Evolutionary conservation across 2,888 invertebrate species (phyloP), one percentile per base, ranked within the genome.

Genomic region (Phytoseiulus persimilis): DNA sequence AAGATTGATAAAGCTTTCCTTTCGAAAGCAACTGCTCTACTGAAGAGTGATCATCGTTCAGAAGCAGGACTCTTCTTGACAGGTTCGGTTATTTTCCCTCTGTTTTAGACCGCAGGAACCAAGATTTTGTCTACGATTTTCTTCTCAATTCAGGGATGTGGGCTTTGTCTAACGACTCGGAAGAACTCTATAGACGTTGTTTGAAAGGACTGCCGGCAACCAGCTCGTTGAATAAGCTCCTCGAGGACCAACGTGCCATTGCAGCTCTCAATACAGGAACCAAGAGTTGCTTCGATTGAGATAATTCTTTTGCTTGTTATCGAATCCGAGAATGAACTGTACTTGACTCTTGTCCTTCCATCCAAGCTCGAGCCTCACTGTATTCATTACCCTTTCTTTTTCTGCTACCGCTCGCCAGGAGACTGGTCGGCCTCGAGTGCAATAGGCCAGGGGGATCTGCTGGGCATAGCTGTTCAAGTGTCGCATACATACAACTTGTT

Each of bases 61-160:
- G 87, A 87, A 45, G 87, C 87, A n/a, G 87, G 87, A 87, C 87
- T 87, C 32, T 87, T 87, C n/a, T 87, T 87, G 32, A 87, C 87
- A 87, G 87, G 87, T 87, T n/a, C 28, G 33, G 28, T 33, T 1
- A 83, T 23, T 31, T 2, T 28, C 18, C 11, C 5, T 83, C 3
- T 28, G 65, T 23, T 2, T 28, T 84, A 2, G 18, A n/a, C n/a
- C 33, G n/a, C 33, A 1, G 2, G 1, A 84, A 33, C 84, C 2
- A 84, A 1, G 2, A 33, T 14, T 33, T 84, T 6, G 83, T n/a
- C 83, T 83, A 83, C 83, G 14, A 83, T 87, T 0, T 87, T 33
- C 0, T n/a, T 33, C 33, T 45, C 45, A 11, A 32, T 33, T 87
- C 87, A 87, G 87, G 87, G 6, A n/a, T 87, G 33, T 87, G 87